These are phyloP conservation scores for Oxystoma pomonae DNA, from an alignment of 2,888 invertebrate species.

Conservation along the genomic window DNA sequence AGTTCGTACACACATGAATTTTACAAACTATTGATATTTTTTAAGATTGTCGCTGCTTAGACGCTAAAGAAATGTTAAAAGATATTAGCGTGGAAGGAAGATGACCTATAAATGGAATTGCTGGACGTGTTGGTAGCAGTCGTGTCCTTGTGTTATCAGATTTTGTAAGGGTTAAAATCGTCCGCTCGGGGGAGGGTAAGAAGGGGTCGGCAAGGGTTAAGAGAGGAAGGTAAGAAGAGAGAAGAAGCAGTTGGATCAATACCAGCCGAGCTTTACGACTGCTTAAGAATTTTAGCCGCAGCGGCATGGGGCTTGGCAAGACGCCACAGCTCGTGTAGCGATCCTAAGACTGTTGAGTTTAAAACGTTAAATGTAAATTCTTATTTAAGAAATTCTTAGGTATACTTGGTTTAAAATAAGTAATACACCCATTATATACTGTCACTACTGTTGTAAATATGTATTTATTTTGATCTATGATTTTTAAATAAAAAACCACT, in stretches of 20 bases:
- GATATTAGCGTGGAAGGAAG: conserved; percentile 2
- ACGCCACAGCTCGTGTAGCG: background rate
- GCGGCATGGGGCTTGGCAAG: background rate
- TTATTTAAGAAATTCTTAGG: too few species aligned
- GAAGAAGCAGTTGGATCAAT: background rate
- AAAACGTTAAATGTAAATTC: too few species aligned
- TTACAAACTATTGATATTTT: too few species aligned
- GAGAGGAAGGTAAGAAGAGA: background rate
- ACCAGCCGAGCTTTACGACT: background rate
- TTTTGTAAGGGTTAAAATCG: conserved; percentile 45
- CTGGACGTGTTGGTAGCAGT: conserved; percentile 13
- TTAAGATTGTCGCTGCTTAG: too few species aligned
- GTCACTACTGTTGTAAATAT: too few species aligned
- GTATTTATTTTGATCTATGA: too few species aligned
- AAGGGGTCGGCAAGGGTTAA: background rate
- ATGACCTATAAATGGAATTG: conserved; percentile 18
- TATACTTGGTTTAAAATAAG: too few species aligned
- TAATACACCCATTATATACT: too few species aligned
- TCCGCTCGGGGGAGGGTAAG: conserved; percentile 31
- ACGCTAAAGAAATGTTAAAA: background rate
- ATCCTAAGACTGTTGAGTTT: too few species aligned
- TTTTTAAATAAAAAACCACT: too few species aligned
- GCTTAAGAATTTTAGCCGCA: background rate
- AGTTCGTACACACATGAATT: too few species aligned
- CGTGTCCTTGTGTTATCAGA: conserved; percentile 39